Base-by-base conservation (phyloP, 2,888 invertebrate species). In the Sturmia bella region DNA sequence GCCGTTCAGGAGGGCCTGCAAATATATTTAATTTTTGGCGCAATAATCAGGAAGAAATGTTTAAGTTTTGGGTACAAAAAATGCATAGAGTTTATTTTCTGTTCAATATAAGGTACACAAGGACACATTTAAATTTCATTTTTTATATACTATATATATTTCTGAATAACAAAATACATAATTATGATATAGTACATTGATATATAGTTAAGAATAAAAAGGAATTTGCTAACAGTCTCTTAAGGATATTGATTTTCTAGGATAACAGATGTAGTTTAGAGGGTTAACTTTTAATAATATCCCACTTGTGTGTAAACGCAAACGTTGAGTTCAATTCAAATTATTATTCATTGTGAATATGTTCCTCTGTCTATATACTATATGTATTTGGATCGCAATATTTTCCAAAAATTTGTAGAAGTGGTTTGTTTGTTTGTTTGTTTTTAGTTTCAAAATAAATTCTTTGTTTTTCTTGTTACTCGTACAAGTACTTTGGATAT, bases 71-170 rank as follows among this genome's bases (percentile, higher is more conserved):
- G 54, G 32, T 66, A 68, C 50, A 81, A 69, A 77, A 72, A 56
- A 27, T 41, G 13, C 17, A 48, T 21, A 17, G 52, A 13, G 24
- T 39, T 54, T 52, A 15, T 52, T 68, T 63, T 56, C 11, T 15
- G 19, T 69, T 45, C 54, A n/a, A n/a, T 63, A 19, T 73, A 78
- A 82, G 81, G 81, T 82, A 82, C 81, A 82, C 77, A 74, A 78
- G 81, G 81, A 82, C 81, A 82, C 77, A 82, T 57, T 74, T 54
- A 77, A 27, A 24, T 54, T 56, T 68, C 19, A 68, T 32, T 17
- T 39, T 41, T 57, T 32, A n/a, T 13, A n/a, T 52, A n/a, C 32
- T 32, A 3, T 32, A 32, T 32, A 32, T 32, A 15, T 3, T 54
- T 43, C 48, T 50, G 6, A 39, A 5, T 5, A 45, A 21, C 43